These are phyloP conservation scores for Puntigrus tetrazona DNA, from an alignment of 2,113 vertebrate species.

Conservation along the genomic window DNA sequence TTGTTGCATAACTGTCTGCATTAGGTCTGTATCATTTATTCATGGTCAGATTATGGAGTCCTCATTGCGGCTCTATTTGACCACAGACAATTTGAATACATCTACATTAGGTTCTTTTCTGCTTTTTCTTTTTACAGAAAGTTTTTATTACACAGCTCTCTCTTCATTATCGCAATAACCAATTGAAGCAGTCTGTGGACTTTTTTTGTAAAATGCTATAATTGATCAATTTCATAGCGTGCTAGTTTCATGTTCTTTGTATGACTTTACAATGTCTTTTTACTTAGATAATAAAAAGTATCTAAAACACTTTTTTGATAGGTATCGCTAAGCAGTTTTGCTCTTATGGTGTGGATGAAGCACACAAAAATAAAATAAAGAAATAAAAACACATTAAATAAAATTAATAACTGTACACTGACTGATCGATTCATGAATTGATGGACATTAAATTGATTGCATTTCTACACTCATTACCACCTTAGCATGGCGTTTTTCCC, in stretches of 20 bases:
- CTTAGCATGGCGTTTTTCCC: slow-evolving; percentile 76
- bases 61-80: background rate
- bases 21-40: slow-evolving; percentile 31
- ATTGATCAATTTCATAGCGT: background rate
- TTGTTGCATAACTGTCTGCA: slow-evolving; percentile 22
- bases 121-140: no score
- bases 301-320: no score
- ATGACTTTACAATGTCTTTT: background rate
- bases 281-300: background rate
- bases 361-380: background rate
- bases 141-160: background rate
- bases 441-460: background rate
- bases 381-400: background rate
- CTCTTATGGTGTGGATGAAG: no score
- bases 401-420: background rate
- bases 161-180: background rate
- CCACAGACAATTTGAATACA: background rate
- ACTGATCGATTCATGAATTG: background rate
- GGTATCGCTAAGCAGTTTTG: no score
- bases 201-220: background rate
- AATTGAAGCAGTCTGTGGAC: background rate
- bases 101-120: background rate
- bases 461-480: slow-evolving; percentile 62
- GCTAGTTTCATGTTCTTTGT: background rate
- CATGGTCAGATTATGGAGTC: slow-evolving; percentile 5